Evolutionary conservation across 2,888 invertebrate species (phyloP).

Genomic region (Megalurothrips usitatus): DNA sequence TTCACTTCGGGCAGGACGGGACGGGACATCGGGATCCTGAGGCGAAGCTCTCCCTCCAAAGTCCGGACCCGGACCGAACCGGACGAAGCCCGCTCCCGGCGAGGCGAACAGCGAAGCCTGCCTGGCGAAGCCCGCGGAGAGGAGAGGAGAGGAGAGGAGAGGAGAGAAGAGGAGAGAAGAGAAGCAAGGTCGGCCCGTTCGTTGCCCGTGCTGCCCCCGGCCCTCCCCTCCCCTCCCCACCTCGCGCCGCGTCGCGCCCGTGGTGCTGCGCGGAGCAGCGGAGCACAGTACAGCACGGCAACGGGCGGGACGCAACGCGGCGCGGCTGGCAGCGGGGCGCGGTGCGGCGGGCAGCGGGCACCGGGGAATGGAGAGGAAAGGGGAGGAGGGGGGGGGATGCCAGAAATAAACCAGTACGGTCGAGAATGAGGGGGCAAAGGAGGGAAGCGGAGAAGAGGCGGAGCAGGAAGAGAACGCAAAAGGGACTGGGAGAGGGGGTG

Average conservation of each 20-base stretch:
- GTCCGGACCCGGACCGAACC: no score
- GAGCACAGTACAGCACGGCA: neutral
- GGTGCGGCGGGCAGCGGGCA: neutral
- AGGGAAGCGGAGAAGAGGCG: neutral
- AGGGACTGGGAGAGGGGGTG: neutral
- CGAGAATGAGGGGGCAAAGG: neutral
- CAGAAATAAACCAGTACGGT: constrained; percentile 6
- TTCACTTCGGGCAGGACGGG: neutral
- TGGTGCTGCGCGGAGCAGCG: no score
- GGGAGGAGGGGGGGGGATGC: neutral
- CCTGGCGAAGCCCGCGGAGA: neutral
- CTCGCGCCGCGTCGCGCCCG: no score
- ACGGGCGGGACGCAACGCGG: neutral
- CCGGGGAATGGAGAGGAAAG: neutral
- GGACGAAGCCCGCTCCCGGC: neutral
- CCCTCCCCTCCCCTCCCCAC: no score
- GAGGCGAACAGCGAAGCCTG: neutral
- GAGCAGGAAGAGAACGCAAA: neutral
- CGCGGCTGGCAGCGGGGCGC: neutral
- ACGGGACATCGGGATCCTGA: no score
- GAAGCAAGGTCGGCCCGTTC: constrained; percentile 11
- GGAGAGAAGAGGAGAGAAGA: neutral
- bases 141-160: neutral
- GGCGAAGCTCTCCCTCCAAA: no score
- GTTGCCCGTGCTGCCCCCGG: neutral